Evolutionary conservation across 2,888 invertebrate species (phyloP).

Genomic region (Cyaniris semiargus): DNA sequence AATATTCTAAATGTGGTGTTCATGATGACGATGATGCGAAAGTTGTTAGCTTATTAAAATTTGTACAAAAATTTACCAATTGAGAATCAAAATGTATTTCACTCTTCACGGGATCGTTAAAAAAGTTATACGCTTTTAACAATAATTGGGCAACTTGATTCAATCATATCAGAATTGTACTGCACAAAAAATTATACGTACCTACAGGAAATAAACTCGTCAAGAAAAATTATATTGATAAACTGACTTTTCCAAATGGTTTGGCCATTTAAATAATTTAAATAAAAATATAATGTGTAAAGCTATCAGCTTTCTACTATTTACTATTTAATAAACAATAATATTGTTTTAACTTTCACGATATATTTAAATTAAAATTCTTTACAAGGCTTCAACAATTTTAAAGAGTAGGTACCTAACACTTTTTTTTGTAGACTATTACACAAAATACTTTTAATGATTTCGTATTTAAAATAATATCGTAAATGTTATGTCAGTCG

Average conservation of each 20-base stretch:
- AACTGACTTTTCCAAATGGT: not conserved
- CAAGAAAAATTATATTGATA: not conserved
- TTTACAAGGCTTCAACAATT: not conserved
- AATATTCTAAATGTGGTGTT: too few relatives aligned
- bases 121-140: not conserved
- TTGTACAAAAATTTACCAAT: not conserved
- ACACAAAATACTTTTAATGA: not conserved
- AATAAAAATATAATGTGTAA: too few relatives aligned
- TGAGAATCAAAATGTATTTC: not conserved
- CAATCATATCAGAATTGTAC: not conserved
- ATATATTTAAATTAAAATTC: too few relatives aligned
- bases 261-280: too few relatives aligned
- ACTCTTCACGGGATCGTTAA: not conserved
- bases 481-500: constrained; percentile 6
- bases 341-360: too few relatives aligned
- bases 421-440: not conserved
- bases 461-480: not conserved
- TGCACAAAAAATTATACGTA: not conserved
- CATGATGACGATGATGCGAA: not conserved
- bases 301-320: too few relatives aligned
- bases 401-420: not conserved
- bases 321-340: too few relatives aligned
- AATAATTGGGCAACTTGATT: constrained; percentile 1
- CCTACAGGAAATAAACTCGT: not conserved
- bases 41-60: not conserved